Percentiles rank a stretch among this genome's conserved stretches.
Conservation (phyloP, 2,888 invertebrate genomes). For the Crocallis elinguaria region DNA sequence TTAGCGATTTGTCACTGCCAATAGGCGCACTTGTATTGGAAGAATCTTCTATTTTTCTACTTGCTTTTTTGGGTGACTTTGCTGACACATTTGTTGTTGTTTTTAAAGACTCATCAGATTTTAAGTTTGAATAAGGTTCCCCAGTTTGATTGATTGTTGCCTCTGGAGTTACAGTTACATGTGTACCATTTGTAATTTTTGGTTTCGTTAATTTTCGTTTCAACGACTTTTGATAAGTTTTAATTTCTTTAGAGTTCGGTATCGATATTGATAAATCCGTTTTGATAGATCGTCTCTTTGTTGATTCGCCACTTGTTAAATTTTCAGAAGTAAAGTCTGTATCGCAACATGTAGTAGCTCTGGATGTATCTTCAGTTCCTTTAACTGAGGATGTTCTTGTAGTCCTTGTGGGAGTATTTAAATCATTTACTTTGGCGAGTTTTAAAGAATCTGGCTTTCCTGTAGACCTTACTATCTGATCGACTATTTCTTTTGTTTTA, state of each 20-base stretch:
- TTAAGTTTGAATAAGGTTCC: no score
- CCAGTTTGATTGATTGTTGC: background rate
- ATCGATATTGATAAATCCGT: background rate
- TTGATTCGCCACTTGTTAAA: background rate
- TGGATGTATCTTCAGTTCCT: background rate
- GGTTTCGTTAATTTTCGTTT: background rate
- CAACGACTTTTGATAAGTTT: background rate
- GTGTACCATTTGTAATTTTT: background rate
- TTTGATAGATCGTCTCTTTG: background rate
- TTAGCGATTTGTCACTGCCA: background rate
- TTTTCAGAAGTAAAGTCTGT: background rate
- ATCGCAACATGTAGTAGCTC: background rate
- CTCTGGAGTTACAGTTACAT: background rate
- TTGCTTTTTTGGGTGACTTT: background rate
- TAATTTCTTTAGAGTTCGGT: background rate
- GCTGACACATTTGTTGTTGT: no score
- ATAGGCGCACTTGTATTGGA: background rate
- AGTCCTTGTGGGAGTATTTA: background rate
- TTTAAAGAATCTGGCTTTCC: background rate
- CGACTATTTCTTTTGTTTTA: background rate
- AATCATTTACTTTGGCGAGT: background rate
- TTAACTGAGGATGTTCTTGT: background rate
- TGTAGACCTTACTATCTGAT: no score
- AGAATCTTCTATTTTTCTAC: background rate
- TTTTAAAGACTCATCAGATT: no score